phyloP scores from a whole-genome alignment of 2,797 vertebrate genomes.

The Siniperca scherzeri region DNA sequence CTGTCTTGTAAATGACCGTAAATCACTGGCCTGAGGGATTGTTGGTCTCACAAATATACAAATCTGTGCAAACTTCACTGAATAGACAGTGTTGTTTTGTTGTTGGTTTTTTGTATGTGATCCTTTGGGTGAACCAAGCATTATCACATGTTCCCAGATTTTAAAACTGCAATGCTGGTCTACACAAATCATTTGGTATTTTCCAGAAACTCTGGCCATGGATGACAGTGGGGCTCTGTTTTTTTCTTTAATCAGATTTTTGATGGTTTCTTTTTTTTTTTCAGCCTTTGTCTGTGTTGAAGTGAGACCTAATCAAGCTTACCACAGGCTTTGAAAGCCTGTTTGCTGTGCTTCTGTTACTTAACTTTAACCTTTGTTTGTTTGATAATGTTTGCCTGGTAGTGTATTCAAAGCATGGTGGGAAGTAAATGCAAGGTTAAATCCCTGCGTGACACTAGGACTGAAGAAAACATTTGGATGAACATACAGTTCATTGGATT shows the following conservation, averaged over 20 bases:
- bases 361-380: constrained; percentile 24
- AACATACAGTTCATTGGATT: not conserved
- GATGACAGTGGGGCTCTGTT: constrained; percentile 29
- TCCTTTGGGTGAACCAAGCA: constrained; percentile 1
- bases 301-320: constrained; percentile 44
- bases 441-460: not conserved
- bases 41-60: not conserved
- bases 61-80: constrained; percentile 10
- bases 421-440: constrained; percentile 6
- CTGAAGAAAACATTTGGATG: not conserved
- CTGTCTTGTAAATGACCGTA: not conserved
- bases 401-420: not conserved
- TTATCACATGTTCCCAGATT: not conserved
- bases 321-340: constrained; percentile 30
- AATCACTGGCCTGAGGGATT: not conserved
- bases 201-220: constrained; percentile 14
- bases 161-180: not conserved
- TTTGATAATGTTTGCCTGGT: constrained; percentile 15
- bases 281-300: constrained; percentile 25
- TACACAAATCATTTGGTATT: constrained; percentile 7
- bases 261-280: not conserved
- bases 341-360: constrained; percentile 13
- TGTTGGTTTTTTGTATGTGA: constrained; percentile 3
- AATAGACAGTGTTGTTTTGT: not conserved
- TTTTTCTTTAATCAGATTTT: constrained; percentile 14